Evolutionary conservation across 2,888 invertebrate genomes (phyloP).

Genomic region (Harpagoxenus sublaevis): DNA sequence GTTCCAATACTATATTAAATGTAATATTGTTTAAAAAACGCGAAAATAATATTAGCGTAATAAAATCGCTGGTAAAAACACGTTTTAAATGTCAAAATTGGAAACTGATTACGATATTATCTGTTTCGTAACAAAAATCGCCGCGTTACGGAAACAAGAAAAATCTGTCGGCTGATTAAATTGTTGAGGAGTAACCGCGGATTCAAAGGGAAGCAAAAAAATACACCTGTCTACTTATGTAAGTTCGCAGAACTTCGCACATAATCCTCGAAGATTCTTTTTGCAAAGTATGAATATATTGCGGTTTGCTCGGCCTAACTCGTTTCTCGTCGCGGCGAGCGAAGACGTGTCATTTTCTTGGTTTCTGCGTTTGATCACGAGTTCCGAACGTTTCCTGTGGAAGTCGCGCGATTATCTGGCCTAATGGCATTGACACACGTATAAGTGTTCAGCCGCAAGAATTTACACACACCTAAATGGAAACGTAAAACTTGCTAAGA

Average conservation of each 20-base stretch:
- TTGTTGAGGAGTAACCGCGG: conserved; percentile 6
- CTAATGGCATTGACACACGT: background rate
- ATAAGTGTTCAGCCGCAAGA: background rate
- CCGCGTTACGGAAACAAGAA: conserved; percentile 2
- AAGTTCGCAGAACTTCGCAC: conserved; percentile 60
- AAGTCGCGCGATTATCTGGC: conserved; percentile 32
- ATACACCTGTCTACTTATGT: conserved; percentile 65
- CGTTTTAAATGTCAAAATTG: background rate
- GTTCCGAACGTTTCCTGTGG: conserved; percentile 53
- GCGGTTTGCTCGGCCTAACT: conserved; percentile 57
- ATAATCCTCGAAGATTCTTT: conserved; percentile 60
- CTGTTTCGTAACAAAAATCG: background rate
- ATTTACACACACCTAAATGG: background rate
- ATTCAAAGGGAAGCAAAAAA: conserved; percentile 39
- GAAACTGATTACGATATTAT: background rate
- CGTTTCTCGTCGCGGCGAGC: conserved; percentile 47
- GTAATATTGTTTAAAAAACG: background rate
- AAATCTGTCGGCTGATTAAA: conserved; percentile 28
- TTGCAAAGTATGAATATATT: conserved; percentile 52
- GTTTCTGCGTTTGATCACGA: conserved; percentile 61
- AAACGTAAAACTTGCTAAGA: background rate
- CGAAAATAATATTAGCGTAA: background rate
- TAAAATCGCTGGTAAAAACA: background rate
- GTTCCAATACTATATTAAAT: background rate
- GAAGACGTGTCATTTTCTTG: conserved; percentile 61